These are phyloP conservation scores for Peromyscus aztecus DNA, from an alignment of 2,797 vertebrate genomes.

Conservation along the genomic window DNA sequence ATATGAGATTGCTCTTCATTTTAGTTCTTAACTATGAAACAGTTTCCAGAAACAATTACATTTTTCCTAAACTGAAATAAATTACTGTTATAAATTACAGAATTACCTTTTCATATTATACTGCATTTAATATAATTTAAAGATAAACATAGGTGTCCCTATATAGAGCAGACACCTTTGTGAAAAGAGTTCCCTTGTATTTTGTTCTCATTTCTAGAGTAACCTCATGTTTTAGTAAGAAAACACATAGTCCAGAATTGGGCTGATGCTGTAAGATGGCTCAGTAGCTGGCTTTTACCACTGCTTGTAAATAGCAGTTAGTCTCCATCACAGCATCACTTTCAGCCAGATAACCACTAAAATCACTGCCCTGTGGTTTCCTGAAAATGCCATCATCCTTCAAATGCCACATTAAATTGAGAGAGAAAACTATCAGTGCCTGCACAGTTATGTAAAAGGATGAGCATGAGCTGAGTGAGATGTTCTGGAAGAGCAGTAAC, in stretches of 20 bases:
- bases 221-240: constrained; percentile 45
- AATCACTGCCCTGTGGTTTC: constrained; percentile 90
- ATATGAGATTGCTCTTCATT: constrained; percentile 37
- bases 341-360: constrained; percentile 88
- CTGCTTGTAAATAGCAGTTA: constrained; percentile 87
- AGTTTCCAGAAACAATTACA: constrained; percentile 38
- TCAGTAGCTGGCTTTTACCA: constrained; percentile 85
- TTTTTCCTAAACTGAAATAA: constrained; percentile 29
- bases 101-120: constrained; percentile 49
- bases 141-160: neutral
- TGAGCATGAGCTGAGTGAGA: constrained; percentile 88
- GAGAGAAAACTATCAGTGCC: constrained; percentile 83
- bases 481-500: constrained; percentile 94
- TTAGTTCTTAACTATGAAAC: constrained; percentile 55
- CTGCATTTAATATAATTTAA: constrained; percentile 24
- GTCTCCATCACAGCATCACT: constrained; percentile 86
- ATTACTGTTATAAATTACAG: constrained; percentile 39
- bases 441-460: constrained; percentile 86
- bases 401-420: constrained; percentile 90
- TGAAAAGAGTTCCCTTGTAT: constrained; percentile 31
- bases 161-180: neutral
- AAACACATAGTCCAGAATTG: constrained; percentile 69
- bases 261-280: constrained; percentile 82
- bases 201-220: neutral
- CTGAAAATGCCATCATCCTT: constrained; percentile 92